Conservation (phyloP, 2,113 vertebrate species). For the Plectropomus leopardus region DNA sequence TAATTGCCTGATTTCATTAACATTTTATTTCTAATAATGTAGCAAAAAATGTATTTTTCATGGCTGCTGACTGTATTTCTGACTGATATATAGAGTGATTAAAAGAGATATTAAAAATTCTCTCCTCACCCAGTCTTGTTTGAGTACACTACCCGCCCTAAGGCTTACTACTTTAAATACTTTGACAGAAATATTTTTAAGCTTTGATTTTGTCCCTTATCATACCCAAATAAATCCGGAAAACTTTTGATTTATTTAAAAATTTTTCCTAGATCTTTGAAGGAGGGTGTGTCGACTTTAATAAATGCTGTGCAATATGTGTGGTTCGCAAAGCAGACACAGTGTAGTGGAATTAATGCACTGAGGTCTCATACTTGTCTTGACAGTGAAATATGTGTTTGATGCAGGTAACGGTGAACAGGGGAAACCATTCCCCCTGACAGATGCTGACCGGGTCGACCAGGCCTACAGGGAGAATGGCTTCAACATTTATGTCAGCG, state of each 20-base stretch:
- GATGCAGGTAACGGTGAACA: slow-evolving; percentile 94
- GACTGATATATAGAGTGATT: no score
- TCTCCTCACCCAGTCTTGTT: background rate
- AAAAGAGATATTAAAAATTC: no score
- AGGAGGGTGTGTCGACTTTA: background rate
- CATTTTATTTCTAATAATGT: no score
- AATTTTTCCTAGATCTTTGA: background rate
- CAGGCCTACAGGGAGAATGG: slow-evolving; percentile 98
- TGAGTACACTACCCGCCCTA: background rate
- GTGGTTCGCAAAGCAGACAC: background rate
- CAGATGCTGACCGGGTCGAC: slow-evolving; percentile 91
- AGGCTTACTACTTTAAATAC: background rate
- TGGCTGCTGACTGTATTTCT: no score
- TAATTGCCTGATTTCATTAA: no score
- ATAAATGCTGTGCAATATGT: background rate
- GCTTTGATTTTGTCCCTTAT: background rate
- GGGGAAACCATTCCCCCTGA: slow-evolving; percentile 92
- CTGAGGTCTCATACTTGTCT: background rate
- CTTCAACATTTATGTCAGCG: slow-evolving; percentile 98
- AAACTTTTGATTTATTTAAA: no score
- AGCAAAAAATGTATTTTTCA: no score
- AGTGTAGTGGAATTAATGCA: background rate
- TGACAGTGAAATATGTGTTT: slow-evolving; percentile 13
- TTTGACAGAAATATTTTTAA: background rate
- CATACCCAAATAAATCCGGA: background rate